phyloP scores from a whole-genome alignment of 2,797 vertebrate genomes.

The Benthosema pterotum region DNA sequence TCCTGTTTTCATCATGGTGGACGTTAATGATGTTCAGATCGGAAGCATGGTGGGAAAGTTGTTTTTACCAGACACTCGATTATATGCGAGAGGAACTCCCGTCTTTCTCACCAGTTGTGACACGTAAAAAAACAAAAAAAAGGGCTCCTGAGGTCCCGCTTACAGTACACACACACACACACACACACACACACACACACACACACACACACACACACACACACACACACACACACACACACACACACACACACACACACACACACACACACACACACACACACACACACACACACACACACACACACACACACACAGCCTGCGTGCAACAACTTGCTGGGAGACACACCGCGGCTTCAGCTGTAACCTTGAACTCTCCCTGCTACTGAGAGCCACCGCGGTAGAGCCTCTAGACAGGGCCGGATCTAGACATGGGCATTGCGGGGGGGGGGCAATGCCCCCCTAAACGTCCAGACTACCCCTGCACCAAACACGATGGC shows the following conservation, averaged over 20 bases:
- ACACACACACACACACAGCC: no score
- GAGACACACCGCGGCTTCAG: constrained; percentile 41
- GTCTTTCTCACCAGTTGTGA: constrained; percentile 59
- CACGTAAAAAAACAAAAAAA: constrained; percentile 58
- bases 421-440: no score
- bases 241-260: background rate
- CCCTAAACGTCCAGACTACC: no score
- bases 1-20: background rate
- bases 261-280: background rate
- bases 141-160: background rate
- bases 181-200: no score
- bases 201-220: background rate
- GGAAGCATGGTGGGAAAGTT: constrained; percentile 60
- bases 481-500: no score
- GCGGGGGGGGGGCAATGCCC: no score
- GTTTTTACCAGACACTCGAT: constrained; percentile 58
- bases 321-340: constrained; percentile 70
- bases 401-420: no score
- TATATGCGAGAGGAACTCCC: constrained; percentile 53
- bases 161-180: constrained; percentile 13
- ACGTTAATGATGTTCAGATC: constrained; percentile 37
- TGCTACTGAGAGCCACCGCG: constrained; percentile 48
- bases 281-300: constrained; percentile 2
- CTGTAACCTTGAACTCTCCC: constrained; percentile 72
- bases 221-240: background rate